Evolutionary conservation across 2,888 invertebrate species (phyloP).

Genomic region (Ptilodon capucinus): DNA sequence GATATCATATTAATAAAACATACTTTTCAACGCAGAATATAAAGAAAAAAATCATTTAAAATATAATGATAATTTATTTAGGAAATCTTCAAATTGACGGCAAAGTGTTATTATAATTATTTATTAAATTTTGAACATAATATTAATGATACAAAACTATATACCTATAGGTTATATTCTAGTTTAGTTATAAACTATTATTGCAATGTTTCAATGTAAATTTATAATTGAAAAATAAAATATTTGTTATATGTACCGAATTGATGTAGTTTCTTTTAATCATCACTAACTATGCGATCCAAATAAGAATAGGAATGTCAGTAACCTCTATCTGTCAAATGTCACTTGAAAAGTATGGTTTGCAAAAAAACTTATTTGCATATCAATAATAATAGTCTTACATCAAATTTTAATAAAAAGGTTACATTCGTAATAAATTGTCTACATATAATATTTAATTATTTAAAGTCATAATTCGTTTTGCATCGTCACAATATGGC

Average conservation of each 20-base stretch:
- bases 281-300: too few relatives aligned
- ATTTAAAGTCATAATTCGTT: too few relatives aligned
- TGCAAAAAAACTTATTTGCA: too few relatives aligned
- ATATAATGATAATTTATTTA: neutral
- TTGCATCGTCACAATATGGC: too few relatives aligned
- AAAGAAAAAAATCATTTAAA: neutral
- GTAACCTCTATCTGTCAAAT: too few relatives aligned
- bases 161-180: constrained; percentile 31
- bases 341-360: too few relatives aligned
- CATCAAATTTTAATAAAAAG: too few relatives aligned
- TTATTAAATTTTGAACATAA: constrained; percentile 4
- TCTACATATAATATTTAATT: too few relatives aligned
- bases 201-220: constrained; percentile 40
- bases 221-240: constrained; percentile 36
- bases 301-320: too few relatives aligned
- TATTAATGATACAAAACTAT: constrained; percentile 4
- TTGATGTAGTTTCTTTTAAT: too few relatives aligned
- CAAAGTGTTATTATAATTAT: neutral
- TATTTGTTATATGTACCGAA: constrained; percentile 34
- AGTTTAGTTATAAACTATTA: constrained; percentile 46
- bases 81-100: neutral
- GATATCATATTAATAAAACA: neutral
- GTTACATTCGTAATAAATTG: too few relatives aligned
- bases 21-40: neutral
- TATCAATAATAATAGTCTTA: too few relatives aligned